Evolutionary conservation across 2,113 vertebrate species (phyloP).

Genomic region (Cololabis saira): DNA sequence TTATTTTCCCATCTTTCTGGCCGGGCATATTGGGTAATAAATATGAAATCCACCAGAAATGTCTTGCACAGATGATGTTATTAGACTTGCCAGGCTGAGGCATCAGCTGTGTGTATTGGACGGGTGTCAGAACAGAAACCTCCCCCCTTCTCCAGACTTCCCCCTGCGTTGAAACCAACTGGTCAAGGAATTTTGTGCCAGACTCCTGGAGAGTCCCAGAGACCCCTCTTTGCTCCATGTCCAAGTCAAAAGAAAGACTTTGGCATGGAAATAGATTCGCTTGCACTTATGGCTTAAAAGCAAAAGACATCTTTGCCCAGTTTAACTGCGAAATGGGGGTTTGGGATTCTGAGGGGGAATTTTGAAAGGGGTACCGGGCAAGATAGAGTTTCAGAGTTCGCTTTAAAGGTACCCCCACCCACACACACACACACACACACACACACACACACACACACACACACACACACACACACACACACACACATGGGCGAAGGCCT

Average conservation of each 20-base stretch:
- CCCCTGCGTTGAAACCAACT: slow-evolving; percentile 64
- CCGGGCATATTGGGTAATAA: slow-evolving; percentile 74
- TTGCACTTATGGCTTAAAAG: slow-evolving; percentile 32
- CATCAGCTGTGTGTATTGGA: slow-evolving; percentile 75
- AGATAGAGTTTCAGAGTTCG: slow-evolving; percentile 63
- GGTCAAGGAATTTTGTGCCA: slow-evolving; percentile 70
- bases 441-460: neutral
- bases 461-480: slow-evolving; percentile 4
- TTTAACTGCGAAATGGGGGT: slow-evolving; percentile 22
- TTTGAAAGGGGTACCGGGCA: slow-evolving; percentile 13
- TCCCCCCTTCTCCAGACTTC: slow-evolving; percentile 40
- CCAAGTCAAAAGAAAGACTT: slow-evolving; percentile 61
- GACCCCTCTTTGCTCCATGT: slow-evolving; percentile 47
- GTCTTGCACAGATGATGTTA: slow-evolving; percentile 72
- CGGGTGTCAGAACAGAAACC: slow-evolving; percentile 53
- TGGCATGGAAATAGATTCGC: slow-evolving; percentile 48
- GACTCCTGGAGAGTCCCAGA: slow-evolving; percentile 49
- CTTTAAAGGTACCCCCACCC: slow-evolving; percentile 59
- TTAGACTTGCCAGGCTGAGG: slow-evolving; percentile 69
- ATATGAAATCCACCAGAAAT: slow-evolving; percentile 65
- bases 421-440: neutral
- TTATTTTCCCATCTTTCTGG: slow-evolving; percentile 58
- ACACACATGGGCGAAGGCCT: slow-evolving; percentile 33
- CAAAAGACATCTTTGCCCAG: slow-evolving; percentile 40
- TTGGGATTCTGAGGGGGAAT: slow-evolving; percentile 9